Percentiles rank a stretch among this genome's conserved stretches.
Conservation (phyloP, 2,797 vertebrate species). For the Premnoplex brunnescens region DNA sequence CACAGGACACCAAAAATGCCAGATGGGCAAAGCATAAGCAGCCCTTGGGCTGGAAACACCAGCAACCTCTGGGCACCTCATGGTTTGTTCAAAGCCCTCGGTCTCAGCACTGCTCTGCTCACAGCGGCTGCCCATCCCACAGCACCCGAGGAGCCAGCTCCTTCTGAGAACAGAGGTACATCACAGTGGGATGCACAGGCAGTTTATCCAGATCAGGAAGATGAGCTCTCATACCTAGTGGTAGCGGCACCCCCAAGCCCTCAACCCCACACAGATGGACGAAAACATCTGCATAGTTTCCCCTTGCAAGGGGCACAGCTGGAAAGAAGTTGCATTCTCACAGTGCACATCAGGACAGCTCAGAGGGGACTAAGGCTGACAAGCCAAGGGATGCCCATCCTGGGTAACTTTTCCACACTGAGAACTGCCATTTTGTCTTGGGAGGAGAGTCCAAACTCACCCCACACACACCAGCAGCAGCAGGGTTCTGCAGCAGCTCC, state of each 20-base stretch:
- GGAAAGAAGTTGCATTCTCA: background rate
- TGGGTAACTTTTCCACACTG: background rate
- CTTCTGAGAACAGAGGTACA: no score
- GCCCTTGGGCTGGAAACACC: background rate
- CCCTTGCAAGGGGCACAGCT: background rate
- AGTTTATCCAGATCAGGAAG: no score
- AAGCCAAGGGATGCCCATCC: background rate
- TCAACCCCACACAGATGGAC: no score
- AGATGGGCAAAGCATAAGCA: background rate
- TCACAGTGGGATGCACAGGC: no score
- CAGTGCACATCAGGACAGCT: rapidly evolving
- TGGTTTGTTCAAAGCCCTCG: no score
- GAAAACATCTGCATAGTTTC: background rate
- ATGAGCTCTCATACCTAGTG: no score
- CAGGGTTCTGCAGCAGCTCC: background rate
- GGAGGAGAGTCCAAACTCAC: background rate
- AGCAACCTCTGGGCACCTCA: no score
- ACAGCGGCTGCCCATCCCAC: no score
- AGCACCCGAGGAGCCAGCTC: no score
- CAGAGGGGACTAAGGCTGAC: background rate
- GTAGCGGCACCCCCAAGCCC: no score
- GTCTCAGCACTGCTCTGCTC: no score
- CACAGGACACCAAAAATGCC: background rate
- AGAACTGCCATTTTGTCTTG: background rate
- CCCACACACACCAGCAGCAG: background rate